A percentile compares a stretch with the other conserved stretches of the same genome.
These are phyloP conservation scores for Nycticebus coucang DNA, from an alignment of 2,113 vertebrate genomes.

Conservation along the genomic window DNA sequence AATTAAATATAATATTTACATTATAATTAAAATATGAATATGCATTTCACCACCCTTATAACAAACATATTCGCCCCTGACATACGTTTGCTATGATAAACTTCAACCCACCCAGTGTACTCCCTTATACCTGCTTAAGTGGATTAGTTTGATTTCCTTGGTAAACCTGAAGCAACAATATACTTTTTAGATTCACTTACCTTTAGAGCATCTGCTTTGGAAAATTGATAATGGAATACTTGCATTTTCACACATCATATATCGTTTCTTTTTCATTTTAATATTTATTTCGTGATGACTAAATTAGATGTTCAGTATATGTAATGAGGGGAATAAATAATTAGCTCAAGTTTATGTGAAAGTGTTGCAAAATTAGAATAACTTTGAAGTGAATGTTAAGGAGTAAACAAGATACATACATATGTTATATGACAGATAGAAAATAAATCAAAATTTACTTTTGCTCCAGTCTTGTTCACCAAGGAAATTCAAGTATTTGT, in stretches of 20 bases:
- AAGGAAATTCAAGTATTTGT: neutral
- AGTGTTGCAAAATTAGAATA: neutral
- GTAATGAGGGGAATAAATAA: neutral
- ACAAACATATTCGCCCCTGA: neutral
- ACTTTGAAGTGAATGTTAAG: constrained; percentile 20
- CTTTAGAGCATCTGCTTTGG: neutral
- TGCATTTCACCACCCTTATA: neutral
- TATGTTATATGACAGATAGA: neutral
- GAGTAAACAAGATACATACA: constrained; percentile 24
- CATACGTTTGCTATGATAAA: neutral
- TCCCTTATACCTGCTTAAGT: neutral
- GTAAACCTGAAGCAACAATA: neutral
- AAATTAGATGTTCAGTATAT: neutral
- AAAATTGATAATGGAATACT: neutral
- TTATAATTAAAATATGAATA: neutral
- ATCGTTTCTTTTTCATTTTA: neutral
- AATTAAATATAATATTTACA: too few species aligned
- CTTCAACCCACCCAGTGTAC: neutral
- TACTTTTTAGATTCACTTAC: neutral
- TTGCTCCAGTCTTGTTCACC: neutral
- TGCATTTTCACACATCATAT: neutral
- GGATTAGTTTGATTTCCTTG: neutral
- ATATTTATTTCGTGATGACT: neutral
- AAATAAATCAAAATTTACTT: neutral
- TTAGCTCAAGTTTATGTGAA: neutral